Percentiles rank a stretch among this genome's conserved stretches.
Conservation (phyloP, 2,113 vertebrate species). For the Gasterosteus nipponicus region DNA sequence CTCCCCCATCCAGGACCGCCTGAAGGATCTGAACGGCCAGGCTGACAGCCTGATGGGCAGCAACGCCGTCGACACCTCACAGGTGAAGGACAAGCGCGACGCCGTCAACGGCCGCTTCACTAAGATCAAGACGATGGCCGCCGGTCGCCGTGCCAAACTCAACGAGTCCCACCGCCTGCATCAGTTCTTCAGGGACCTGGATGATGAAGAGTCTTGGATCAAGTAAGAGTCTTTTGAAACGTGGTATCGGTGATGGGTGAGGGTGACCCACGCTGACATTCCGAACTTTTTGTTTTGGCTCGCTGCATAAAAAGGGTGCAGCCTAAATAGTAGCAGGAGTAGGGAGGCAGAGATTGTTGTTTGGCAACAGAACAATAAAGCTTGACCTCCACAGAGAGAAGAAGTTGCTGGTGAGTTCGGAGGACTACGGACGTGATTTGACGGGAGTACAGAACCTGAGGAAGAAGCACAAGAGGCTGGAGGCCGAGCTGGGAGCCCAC, state of each 20-base stretch:
- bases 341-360: too few relatives aligned
- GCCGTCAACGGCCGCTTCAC: constrained; percentile 92
- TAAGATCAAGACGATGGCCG: constrained; percentile 94
- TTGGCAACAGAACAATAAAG: too few relatives aligned
- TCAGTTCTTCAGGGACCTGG: constrained; percentile 99
- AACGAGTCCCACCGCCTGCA: constrained; percentile 97
- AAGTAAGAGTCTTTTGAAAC: constrained; percentile 83
- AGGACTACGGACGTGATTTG: constrained; percentile 97
- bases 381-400: constrained; percentile 85
- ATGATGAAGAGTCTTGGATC: constrained; percentile 98
- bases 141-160: constrained; percentile 87
- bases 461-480: constrained; percentile 97
- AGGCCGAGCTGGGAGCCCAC: constrained; percentile 94
- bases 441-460: constrained; percentile 98
- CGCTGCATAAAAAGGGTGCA: too few relatives aligned
- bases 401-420: constrained; percentile 95
- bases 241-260: background rate
- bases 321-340: too few relatives aligned
- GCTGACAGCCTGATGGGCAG: constrained; percentile 97
- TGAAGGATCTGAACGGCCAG: constrained; percentile 97
- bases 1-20: constrained; percentile 85
- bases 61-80: constrained; percentile 94
- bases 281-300: too few relatives aligned
- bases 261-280: background rate
- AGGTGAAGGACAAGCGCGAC: constrained; percentile 94